phyloP scores from a whole-genome alignment of 2,113 vertebrate species.

The Irena cyanogastra region DNA sequence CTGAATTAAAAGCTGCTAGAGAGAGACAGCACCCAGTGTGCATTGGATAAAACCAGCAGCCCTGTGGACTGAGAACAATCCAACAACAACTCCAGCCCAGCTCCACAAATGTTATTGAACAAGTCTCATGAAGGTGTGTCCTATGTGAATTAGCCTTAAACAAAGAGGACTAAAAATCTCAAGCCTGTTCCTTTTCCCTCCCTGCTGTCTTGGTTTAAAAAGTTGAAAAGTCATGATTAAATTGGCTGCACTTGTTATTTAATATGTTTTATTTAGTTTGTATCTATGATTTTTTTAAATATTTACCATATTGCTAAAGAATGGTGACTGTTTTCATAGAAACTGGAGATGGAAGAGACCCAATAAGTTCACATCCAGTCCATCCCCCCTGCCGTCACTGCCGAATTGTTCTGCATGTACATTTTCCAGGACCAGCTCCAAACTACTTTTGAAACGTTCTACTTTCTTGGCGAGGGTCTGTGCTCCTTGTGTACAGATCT shows the following conservation, averaged over 20 bases:
- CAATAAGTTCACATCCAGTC: slow-evolving; percentile 63
- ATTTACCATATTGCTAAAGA: slow-evolving; percentile 65
- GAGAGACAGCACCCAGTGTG: slow-evolving; percentile 5
- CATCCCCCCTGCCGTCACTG: slow-evolving; percentile 53
- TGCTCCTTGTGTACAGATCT: background rate
- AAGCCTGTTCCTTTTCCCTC: slow-evolving; percentile 48
- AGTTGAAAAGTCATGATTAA: slow-evolving; percentile 68
- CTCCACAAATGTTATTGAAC: slow-evolving; percentile 68
- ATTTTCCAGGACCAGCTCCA: slow-evolving; percentile 49
- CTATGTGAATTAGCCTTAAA: slow-evolving; percentile 61
- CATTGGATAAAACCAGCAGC: slow-evolving; percentile 46
- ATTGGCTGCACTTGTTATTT: slow-evolving; percentile 64
- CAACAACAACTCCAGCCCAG: slow-evolving; percentile 58
- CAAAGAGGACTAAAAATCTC: slow-evolving; percentile 61
- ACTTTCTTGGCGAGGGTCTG: background rate
- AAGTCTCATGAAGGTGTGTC: slow-evolving; percentile 67
- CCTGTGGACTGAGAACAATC: slow-evolving; percentile 51
- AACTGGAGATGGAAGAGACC: slow-evolving; percentile 63
- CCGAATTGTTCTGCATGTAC: slow-evolving; percentile 18
- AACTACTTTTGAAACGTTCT: slow-evolving; percentile 10
- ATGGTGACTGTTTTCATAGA: slow-evolving; percentile 61
- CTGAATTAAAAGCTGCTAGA: slow-evolving; percentile 47
- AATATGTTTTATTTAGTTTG: slow-evolving; percentile 66
- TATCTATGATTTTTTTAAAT: slow-evolving; percentile 62
- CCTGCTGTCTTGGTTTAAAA: slow-evolving; percentile 62